A percentile compares a stretch with the other conserved stretches of the same genome.
Evolutionary conservation across 2,888 invertebrate species (phyloP).

Genomic region (Agelastica alni): DNA sequence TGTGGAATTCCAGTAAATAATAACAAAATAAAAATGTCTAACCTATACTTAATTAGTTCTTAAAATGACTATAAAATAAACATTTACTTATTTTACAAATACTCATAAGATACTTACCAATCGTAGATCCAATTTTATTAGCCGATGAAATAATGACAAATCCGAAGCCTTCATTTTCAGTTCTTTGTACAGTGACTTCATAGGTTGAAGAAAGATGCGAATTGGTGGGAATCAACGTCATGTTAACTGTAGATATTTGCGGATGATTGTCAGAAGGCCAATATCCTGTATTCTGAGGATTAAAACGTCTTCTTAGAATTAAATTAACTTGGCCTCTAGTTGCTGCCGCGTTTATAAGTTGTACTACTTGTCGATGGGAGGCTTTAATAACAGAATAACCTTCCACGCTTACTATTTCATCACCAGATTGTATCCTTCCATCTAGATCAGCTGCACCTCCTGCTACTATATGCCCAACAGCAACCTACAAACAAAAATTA

Average conservation of each 20-base stretch:
- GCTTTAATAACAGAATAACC: constrained; percentile 70
- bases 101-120: constrained; percentile 63
- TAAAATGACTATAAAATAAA: no score
- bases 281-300: constrained; percentile 41
- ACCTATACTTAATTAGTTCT: no score
- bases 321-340: constrained; percentile 80
- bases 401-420: constrained; percentile 94
- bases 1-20: no score
- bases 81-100: neutral
- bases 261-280: constrained; percentile 42
- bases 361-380: constrained; percentile 92
- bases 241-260: constrained; percentile 36
- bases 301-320: constrained; percentile 64
- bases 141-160: constrained; percentile 98
- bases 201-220: constrained; percentile 68
- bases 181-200: constrained; percentile 87
- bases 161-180: constrained; percentile 96
- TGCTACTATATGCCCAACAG: constrained; percentile 95
- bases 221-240: constrained; percentile 35
- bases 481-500: constrained; percentile 63
- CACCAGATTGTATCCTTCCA: constrained; percentile 87
- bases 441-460: constrained; percentile 94
- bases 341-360: constrained; percentile 88
- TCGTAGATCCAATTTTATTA: constrained; percentile 85
- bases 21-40: no score